A percentile compares a stretch with the other conserved stretches of the same genome.
Evolutionary conservation across 2,888 invertebrate genomes (phyloP).

Genomic region (Tolmerus cingulatus): DNA sequence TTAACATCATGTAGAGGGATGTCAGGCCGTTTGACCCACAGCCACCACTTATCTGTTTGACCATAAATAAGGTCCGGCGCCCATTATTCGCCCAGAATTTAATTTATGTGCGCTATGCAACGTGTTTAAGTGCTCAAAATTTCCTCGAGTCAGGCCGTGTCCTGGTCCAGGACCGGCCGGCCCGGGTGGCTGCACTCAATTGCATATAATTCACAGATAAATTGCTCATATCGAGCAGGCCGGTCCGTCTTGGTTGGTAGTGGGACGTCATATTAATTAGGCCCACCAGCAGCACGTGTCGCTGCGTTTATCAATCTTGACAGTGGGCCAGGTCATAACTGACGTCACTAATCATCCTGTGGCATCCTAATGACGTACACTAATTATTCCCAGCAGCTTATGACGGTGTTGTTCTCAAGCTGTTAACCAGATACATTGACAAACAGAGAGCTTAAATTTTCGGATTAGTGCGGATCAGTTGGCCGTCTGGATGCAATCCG

Average conservation of each 20-base stretch:
- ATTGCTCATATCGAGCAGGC: constrained; percentile 18
- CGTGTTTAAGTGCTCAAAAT: constrained; percentile 32
- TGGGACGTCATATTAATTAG: constrained; percentile 18
- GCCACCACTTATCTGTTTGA: constrained; percentile 21
- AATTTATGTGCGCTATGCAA: constrained; percentile 12
- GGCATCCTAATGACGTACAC: constrained; percentile 27
- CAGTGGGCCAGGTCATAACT: constrained; percentile 16
- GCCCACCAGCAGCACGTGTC: constrained; percentile 2
- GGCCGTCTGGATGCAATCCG: not conserved
- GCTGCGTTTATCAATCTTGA: constrained; percentile 18
- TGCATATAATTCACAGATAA: constrained; percentile 19
- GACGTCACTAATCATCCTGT: constrained; percentile 35
- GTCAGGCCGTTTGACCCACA: not conserved
- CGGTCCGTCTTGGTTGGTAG: not conserved
- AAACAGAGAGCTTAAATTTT: constrained; percentile 25
- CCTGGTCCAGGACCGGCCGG: not conserved
- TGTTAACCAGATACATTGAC: constrained; percentile 12
- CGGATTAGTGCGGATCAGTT: constrained; percentile 30
- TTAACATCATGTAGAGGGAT: not conserved
- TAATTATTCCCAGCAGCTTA: constrained; percentile 12
- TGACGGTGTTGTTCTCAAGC: constrained; percentile 4
- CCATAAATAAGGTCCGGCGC: constrained; percentile 6
- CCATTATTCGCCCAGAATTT: constrained; percentile 8
- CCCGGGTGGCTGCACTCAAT: not conserved
- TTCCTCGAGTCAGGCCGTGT: not conserved